Percentiles rank a stretch among this genome's conserved stretches.
phyloP scores from a whole-genome alignment of 1,140 invertebrate species.

The Drosophila albomicans region DNA sequence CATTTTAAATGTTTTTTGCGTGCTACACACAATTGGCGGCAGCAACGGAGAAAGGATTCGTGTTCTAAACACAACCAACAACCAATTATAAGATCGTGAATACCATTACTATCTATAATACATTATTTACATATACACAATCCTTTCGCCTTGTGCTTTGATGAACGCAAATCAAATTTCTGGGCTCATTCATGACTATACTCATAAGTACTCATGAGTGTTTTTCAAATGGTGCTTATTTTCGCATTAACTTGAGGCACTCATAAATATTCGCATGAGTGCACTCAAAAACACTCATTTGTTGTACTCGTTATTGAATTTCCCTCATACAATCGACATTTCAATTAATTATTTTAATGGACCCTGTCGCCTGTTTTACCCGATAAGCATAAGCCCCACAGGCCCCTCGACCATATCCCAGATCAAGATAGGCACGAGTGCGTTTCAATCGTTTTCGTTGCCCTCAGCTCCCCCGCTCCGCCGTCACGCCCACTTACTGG shows the following conservation, averaged over 20 bases:
- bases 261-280: background rate
- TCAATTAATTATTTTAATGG: constrained; percentile 68
- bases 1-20: constrained; percentile 17
- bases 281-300: constrained; percentile 2
- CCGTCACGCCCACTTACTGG: background rate
- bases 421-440: constrained; percentile 57
- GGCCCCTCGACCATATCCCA: background rate
- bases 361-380: constrained; percentile 5
- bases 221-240: background rate
- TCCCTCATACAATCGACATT: constrained; percentile 31
- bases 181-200: no score
- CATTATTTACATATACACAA: constrained; percentile 19
- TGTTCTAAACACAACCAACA: background rate
- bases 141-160: constrained; percentile 25
- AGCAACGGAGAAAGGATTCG: constrained; percentile 17
- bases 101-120: background rate
- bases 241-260: background rate
- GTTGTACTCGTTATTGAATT: background rate
- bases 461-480: background rate
- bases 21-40: background rate
- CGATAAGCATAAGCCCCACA: constrained; percentile 16
- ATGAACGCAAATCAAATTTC: constrained; percentile 11
- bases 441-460: constrained; percentile 27
- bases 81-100: background rate
- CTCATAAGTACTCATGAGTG: no score